phyloP scores from a whole-genome alignment of 2,888 invertebrate genomes.

The Synergus japonicus region DNA sequence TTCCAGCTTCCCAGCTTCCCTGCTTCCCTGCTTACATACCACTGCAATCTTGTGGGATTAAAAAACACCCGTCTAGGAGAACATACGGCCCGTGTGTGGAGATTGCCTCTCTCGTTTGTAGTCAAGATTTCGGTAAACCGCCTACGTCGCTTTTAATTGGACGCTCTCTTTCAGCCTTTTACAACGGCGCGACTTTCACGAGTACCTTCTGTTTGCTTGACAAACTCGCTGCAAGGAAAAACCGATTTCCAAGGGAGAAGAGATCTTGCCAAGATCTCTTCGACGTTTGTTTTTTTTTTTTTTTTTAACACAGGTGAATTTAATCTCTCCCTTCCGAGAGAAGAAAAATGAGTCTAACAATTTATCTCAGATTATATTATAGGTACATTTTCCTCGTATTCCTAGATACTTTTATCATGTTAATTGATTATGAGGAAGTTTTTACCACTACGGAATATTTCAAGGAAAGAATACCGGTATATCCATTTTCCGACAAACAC shows the following conservation, averaged over 20 bases:
- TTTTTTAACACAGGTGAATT: constrained; percentile 31
- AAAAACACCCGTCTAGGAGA: constrained; percentile 47
- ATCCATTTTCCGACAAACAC: constrained; percentile 47
- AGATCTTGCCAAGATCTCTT: constrained; percentile 7
- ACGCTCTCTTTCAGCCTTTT: constrained; percentile 42
- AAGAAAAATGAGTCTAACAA: not conserved
- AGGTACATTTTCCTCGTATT: not conserved
- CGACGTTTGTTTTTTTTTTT: not conserved
- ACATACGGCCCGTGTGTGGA: constrained; percentile 44
- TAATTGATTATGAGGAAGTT: constrained; percentile 46
- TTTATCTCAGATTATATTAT: not conserved
- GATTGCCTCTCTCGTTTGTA: constrained; percentile 56
- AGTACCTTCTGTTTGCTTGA: constrained; percentile 36
- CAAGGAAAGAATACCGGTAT: constrained; percentile 6
- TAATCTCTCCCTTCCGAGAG: not conserved
- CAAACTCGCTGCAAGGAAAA: constrained; percentile 43
- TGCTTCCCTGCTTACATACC: constrained; percentile 46
- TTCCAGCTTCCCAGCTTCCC: constrained; percentile 46
- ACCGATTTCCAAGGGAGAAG: constrained; percentile 23
- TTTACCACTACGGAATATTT: not conserved
- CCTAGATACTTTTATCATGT: not conserved
- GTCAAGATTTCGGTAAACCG: constrained; percentile 55
- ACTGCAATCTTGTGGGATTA: constrained; percentile 54
- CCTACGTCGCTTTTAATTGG: constrained; percentile 54
- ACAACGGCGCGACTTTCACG: constrained; percentile 3